Evolutionary conservation across 2,888 invertebrate genomes (phyloP).

Genomic region (Oligia latruncula): DNA sequence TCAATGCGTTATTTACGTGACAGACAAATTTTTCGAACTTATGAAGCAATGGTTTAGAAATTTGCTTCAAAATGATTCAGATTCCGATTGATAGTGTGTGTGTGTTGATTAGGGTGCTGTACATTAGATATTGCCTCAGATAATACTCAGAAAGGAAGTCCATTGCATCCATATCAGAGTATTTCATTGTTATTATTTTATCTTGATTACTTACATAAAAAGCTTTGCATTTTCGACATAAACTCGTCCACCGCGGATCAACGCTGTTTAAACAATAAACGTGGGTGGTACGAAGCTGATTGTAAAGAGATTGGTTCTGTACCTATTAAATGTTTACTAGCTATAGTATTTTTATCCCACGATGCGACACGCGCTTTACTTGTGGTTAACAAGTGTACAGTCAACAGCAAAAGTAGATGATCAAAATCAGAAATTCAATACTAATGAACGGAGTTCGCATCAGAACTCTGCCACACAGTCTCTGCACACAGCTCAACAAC

Average conservation of each 20-base stretch:
- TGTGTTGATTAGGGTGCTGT: too few species aligned
- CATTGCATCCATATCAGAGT: conserved; percentile 31
- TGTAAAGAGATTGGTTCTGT: conserved; percentile 27
- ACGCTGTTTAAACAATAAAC: conserved; percentile 36
- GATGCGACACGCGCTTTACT: not conserved
- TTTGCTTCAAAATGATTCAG: too few species aligned
- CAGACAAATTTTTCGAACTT: too few species aligned
- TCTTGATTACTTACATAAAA: conserved; percentile 57
- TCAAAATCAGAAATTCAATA: too few species aligned
- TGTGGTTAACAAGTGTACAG: not conserved
- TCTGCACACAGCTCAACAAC: too few species aligned
- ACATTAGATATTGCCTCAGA: conserved; percentile 9
- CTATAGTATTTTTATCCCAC: too few species aligned
- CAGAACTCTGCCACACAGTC: too few species aligned
- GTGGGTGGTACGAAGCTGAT: not conserved
- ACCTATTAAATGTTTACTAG: not conserved
- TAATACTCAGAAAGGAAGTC: conserved; percentile 17
- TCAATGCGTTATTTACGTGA: too few species aligned
- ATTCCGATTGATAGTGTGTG: too few species aligned
- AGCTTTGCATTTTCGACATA: conserved; percentile 52
- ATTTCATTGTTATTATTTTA: conserved; percentile 52
- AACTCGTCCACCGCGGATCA: conserved; percentile 49
- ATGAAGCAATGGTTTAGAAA: too few species aligned
- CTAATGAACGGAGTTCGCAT: too few species aligned
- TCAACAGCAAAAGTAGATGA: too few species aligned